Conservation (phyloP, 2,888 invertebrate genomes). For the Dermolepida albohirtum region DNA sequence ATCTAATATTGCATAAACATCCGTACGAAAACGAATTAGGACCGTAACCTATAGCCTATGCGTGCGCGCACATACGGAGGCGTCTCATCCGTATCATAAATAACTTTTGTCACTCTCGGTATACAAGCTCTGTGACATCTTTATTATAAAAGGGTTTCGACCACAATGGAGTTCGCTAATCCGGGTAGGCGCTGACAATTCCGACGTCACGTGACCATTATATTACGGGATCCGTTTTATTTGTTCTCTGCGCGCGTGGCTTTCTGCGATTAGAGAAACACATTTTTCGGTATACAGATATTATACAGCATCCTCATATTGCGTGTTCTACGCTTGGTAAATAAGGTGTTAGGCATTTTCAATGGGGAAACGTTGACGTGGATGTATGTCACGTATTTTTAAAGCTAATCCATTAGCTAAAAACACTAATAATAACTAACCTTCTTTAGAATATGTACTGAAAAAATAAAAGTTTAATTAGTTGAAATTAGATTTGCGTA, state of each 20-base stretch:
- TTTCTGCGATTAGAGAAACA: slow-evolving; percentile 8
- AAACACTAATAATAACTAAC: too few relatives aligned
- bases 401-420: too few relatives aligned
- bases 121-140: slow-evolving; percentile 56
- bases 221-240: slow-evolving; percentile 43
- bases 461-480: too few relatives aligned
- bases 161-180: slow-evolving; percentile 57
- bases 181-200: slow-evolving; percentile 56
- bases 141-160: slow-evolving; percentile 58
- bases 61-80: slow-evolving; percentile 38
- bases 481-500: too few relatives aligned
- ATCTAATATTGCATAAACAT: slow-evolving; percentile 43
- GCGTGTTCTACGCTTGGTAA: not conserved
- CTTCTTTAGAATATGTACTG: too few relatives aligned
- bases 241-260: slow-evolving; percentile 30
- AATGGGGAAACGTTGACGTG: too few relatives aligned
- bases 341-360: not conserved
- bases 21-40: slow-evolving; percentile 27
- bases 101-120: slow-evolving; percentile 49
- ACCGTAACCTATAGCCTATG: slow-evolving; percentile 40
- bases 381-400: too few relatives aligned
- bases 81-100: slow-evolving; percentile 45
- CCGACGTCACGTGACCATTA: slow-evolving; percentile 58
- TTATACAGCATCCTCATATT: slow-evolving; percentile 21
- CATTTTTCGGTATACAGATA: not conserved